A percentile compares a stretch with the other conserved stretches of the same genome.
phyloP scores from a whole-genome alignment of 2,797 vertebrate species.

The Acanthornis magna region DNA sequence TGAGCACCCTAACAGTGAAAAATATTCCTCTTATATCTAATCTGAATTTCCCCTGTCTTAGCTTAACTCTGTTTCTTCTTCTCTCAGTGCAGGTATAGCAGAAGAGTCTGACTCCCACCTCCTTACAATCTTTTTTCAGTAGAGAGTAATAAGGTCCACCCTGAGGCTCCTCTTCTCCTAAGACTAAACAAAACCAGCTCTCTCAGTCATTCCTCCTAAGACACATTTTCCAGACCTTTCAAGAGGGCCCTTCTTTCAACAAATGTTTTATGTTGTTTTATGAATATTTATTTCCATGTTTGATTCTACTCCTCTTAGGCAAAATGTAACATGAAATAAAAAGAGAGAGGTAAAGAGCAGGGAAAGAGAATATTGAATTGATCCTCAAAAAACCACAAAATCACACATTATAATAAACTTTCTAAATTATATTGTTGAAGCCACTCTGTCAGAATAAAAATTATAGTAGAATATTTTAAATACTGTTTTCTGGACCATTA shows the following conservation, averaged over 20 bases:
- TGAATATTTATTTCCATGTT: background rate
- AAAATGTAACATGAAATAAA: background rate
- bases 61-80: background rate
- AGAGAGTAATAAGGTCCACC: background rate
- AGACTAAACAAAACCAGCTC: background rate
- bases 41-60: background rate
- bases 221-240: background rate
- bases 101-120: background rate
- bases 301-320: background rate
- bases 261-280: background rate
- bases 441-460: background rate
- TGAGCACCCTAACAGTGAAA: background rate
- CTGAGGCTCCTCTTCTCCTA: background rate
- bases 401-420: background rate
- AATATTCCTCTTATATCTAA: no score
- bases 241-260: fast-evolving
- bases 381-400: background rate
- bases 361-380: background rate
- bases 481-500: background rate
- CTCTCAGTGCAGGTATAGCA: background rate
- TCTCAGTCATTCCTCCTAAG: background rate
- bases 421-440: background rate
- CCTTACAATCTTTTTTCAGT: background rate
- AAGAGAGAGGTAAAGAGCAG: background rate
- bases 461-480: background rate